These are phyloP conservation scores for Elaeidobius kamerunicus DNA, from an alignment of 2,888 invertebrate genomes.

Conservation along the genomic window DNA sequence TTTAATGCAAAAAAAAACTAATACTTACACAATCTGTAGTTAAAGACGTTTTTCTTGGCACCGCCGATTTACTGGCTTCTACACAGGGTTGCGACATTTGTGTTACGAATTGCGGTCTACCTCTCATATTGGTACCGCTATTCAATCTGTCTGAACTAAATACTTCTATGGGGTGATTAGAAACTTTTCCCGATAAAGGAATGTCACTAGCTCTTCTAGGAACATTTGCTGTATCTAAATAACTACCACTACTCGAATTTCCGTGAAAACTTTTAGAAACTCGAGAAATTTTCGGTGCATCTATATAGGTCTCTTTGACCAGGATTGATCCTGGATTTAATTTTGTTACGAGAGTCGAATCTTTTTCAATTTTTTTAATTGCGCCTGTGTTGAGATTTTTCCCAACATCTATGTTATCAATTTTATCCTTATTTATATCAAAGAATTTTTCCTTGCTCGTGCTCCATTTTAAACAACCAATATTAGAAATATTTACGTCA, in stretches of 20 bases:
- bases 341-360: slow-evolving; percentile 34
- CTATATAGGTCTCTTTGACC: slow-evolving; percentile 54
- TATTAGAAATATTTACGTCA: slow-evolving; percentile 35
- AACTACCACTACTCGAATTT: slow-evolving; percentile 41
- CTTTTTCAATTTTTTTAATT: slow-evolving; percentile 37
- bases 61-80: slow-evolving; percentile 23
- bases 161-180: slow-evolving; percentile 21
- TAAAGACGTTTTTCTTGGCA: slow-evolving; percentile 40
- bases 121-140: too few species aligned
- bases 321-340: slow-evolving; percentile 48
- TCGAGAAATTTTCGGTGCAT: slow-evolving; percentile 50
- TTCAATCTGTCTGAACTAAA: slow-evolving; percentile 13
- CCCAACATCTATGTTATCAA: slow-evolving; percentile 37
- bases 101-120: slow-evolving; percentile 40
- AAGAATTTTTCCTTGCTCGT: slow-evolving; percentile 46
- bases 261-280: slow-evolving; percentile 52
- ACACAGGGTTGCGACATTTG: slow-evolving; percentile 44
- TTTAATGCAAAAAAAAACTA: neutral
- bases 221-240: slow-evolving; percentile 36
- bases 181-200: slow-evolving; percentile 33
- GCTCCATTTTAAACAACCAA: slow-evolving; percentile 44
- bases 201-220: slow-evolving; percentile 46
- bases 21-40: slow-evolving; percentile 30
- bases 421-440: slow-evolving; percentile 36
- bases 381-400: slow-evolving; percentile 38